Percentiles rank a stretch among this genome's conserved stretches.
phyloP scores from a whole-genome alignment of 1,140 invertebrate genomes.

The Saxidomus purpurata region DNA sequence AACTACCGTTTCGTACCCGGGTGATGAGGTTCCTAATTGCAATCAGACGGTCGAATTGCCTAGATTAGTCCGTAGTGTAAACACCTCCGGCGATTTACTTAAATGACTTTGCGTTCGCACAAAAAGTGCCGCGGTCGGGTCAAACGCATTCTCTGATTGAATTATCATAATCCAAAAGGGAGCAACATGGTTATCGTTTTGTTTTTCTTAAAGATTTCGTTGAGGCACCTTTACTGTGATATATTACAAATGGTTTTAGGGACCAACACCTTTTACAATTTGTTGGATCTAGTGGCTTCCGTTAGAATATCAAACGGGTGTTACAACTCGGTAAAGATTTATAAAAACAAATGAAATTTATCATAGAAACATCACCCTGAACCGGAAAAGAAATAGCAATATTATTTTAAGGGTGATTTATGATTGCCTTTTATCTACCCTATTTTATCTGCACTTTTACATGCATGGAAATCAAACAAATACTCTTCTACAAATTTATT shows the following conservation, averaged over 20 bases:
- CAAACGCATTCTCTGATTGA: slow-evolving; percentile 41
- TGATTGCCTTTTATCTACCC: background rate
- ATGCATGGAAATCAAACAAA: too few relatives aligned
- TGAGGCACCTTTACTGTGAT: background rate
- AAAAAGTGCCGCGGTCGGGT: slow-evolving; percentile 54
- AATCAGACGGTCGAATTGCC: slow-evolving; percentile 66
- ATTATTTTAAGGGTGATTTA: background rate
- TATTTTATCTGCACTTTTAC: too few relatives aligned
- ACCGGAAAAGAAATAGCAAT: background rate
- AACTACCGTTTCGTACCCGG: slow-evolving; percentile 53
- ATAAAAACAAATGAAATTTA: background rate
- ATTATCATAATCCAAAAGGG: slow-evolving; percentile 30
- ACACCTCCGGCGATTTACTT: slow-evolving; percentile 52
- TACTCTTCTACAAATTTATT: too few relatives aligned
- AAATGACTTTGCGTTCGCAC: background rate
- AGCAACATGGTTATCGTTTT: slow-evolving; percentile 18
- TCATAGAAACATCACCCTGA: background rate
- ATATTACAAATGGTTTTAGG: background rate
- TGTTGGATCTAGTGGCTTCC: background rate
- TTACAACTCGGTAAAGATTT: too few relatives aligned
- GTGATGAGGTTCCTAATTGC: slow-evolving; percentile 50
- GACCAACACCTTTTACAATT: background rate
- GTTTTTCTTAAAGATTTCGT: slow-evolving; percentile 20
- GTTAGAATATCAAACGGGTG: background rate
- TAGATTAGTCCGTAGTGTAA: slow-evolving; percentile 58